A percentile compares a stretch with the other conserved stretches of the same genome.
These are phyloP conservation scores for Heliconius ismenius DNA, from an alignment of 2,888 invertebrate species.

Conservation along the genomic window DNA sequence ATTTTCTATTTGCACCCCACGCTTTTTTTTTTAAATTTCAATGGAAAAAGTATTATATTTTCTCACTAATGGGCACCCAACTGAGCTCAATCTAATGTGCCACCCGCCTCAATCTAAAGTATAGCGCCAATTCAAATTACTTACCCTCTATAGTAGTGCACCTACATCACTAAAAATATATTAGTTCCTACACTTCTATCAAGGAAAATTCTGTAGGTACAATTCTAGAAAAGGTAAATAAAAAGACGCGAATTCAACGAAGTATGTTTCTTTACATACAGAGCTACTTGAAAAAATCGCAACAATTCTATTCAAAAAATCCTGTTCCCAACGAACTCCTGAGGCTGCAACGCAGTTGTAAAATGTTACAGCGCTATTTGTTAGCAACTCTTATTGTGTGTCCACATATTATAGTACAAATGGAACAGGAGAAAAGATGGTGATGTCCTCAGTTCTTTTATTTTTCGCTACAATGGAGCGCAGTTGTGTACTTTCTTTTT, in stretches of 20 bases:
- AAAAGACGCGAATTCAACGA: no score
- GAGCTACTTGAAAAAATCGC: neutral
- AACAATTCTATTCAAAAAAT: conserved; percentile 26
- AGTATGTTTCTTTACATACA: neutral
- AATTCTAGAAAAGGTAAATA: neutral
- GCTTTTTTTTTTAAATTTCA: conserved; percentile 17
- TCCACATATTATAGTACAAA: conserved; percentile 35
- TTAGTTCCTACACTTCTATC: neutral
- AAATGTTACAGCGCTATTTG: conserved; percentile 32
- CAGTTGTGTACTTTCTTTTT: conserved; percentile 25
- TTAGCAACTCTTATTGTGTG: conserved; percentile 37
- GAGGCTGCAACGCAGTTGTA: conserved; percentile 19
- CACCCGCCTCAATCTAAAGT: conserved; percentile 54
- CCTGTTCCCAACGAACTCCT: conserved; percentile 8
- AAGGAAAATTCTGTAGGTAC: neutral
- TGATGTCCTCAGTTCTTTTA: conserved; percentile 36
- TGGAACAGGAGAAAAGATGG: conserved; percentile 38
- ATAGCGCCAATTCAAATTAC: conserved; percentile 51
- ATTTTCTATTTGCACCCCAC: conserved; percentile 21
- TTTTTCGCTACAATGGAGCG: conserved; percentile 35
- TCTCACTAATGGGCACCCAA: conserved; percentile 48
- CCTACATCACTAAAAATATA: neutral
- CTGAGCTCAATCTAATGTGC: conserved; percentile 46
- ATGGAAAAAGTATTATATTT: conserved; percentile 38
- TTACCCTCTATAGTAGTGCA: neutral